Evolutionary conservation across 2,113 vertebrate species (phyloP).

Genomic region (Chaetops frenatus): DNA sequence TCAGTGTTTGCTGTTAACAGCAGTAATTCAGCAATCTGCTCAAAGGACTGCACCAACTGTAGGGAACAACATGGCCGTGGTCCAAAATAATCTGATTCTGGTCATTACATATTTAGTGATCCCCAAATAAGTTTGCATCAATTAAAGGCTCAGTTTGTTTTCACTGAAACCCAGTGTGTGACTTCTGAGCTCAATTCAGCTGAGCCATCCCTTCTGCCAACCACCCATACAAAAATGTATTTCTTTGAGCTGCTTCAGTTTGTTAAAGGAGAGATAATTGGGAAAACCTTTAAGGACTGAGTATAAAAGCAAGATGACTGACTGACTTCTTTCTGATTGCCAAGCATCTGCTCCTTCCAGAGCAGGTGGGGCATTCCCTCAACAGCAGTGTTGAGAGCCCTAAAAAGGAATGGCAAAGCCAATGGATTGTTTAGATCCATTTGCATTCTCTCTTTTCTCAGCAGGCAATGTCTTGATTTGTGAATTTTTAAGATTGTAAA

Average conservation of each 20-base stretch:
- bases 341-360: neutral
- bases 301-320: neutral
- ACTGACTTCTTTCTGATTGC: neutral
- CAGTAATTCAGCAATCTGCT: neutral
- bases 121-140: neutral
- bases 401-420: neutral
- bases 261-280: neutral
- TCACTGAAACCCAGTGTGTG: neutral
- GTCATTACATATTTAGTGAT: neutral
- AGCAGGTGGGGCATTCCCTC: neutral
- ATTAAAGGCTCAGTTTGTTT: neutral
- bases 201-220: neutral
- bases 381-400: neutral
- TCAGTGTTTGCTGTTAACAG: neutral
- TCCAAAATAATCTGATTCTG: neutral
- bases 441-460: neutral
- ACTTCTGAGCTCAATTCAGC: neutral
- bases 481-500: neutral
- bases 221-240: neutral
- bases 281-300: neutral
- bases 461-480: neutral
- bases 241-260: neutral
- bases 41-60: neutral
- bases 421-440: neutral
- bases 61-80: accelerated